Evolutionary conservation across 2,797 vertebrate species (phyloP), one percentile per base, ranked within the genome.

Genomic region (Anguilla pacifica): DNA sequence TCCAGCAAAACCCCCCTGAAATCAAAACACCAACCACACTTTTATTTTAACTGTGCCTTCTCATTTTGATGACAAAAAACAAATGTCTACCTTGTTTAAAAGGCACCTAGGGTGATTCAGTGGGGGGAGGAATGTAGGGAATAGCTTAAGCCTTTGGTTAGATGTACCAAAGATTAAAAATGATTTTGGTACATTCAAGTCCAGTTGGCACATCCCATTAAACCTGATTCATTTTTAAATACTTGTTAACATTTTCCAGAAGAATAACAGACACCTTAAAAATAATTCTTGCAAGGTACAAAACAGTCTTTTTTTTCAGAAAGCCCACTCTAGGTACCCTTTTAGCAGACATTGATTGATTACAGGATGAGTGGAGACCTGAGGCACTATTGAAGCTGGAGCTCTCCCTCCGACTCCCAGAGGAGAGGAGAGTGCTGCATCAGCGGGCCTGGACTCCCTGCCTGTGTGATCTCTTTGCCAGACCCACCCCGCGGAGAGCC

Each of bases 291-390:
- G 6, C 46, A 82, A 82, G 46, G 79, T 51, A 51, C 4, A n/a
- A 82, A 11, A 49, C 31, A n/a, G 15, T 35, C 6, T 51, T 2
- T 11, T 46, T 82, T 51, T n/a, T 49, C 46, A 1, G 25, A 5
- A 25, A 82, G 46, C 25, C 19, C 46, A n/a, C 77, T 81, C 77
- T 9, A 49, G 43, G 77, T 81, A 25, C 79, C 46, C 79, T 51
- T n/a, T 82, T 10, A 82, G 46, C 22, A n/a, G 79, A 51, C 46
- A 9, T 25, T 82, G 79, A 82, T 82, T 82, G 79, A 82, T 82
- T 82, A 82, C 79, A 82, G 79, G 79, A 82, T 51, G 79, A 82
- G 79, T 19, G 79, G 35, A 25, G 79, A 51, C 46, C 79, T 9
- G 25, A 22, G 79, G 11, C 46, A 17, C 79, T 51, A 51, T 11